A percentile compares a stretch with the other conserved stretches of the same genome.
Conservation (phyloP, 2,797 vertebrate species). For the Dermochelys coriacea region DNA sequence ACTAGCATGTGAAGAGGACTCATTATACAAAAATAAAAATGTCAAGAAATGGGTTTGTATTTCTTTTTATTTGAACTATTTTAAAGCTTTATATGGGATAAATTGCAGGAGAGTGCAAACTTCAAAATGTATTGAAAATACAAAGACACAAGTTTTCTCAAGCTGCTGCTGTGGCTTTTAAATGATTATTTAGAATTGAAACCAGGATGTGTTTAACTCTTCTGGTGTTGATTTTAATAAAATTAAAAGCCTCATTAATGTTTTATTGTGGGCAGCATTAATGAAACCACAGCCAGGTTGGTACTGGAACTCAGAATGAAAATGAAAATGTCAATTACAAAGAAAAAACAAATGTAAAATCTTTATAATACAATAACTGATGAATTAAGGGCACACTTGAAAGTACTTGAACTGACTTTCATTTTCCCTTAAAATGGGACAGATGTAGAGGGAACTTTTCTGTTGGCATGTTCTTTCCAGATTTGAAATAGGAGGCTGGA, state of each 20-base stretch:
- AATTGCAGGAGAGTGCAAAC: not conserved
- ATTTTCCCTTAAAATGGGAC: not conserved
- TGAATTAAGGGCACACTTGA: not conserved
- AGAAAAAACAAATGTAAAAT: not conserved
- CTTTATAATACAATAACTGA: not conserved
- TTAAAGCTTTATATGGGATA: not conserved
- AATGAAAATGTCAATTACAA: not conserved
- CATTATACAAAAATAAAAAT: not conserved
- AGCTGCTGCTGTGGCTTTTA: slow-evolving; percentile 22
- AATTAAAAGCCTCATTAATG: not conserved
- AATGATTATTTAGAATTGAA: not conserved
- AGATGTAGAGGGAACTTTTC: not conserved
- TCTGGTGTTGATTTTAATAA: slow-evolving; percentile 23
- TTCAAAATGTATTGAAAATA: not conserved
- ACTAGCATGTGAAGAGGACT: not conserved
- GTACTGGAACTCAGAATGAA: not conserved
- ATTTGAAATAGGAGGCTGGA: not conserved
- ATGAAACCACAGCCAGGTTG: not conserved
- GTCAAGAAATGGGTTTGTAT: not conserved
- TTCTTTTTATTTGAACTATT: not conserved
- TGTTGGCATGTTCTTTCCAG: not conserved
- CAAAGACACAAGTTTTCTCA: not conserved
- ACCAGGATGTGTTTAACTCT: slow-evolving; percentile 34
- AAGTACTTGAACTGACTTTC: not conserved
- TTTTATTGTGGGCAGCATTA: not conserved